Conservation (phyloP, 1,140 invertebrate genomes). For the Eupeodes corollae region DNA sequence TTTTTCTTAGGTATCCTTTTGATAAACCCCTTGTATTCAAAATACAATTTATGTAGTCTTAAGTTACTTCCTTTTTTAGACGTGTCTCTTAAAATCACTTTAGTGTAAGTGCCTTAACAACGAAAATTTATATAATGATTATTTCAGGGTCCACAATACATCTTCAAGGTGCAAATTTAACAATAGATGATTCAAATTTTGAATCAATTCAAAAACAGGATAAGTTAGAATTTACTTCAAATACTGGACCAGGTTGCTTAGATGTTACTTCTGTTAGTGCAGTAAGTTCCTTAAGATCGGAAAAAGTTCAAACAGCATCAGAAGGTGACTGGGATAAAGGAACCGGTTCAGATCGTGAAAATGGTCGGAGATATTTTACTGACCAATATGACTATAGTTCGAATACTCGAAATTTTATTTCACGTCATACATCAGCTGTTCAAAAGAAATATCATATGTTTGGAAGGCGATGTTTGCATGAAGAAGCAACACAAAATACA, state of each 20-base stretch:
- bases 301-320: conserved; percentile 72
- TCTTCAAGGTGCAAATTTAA: too few species aligned
- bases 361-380: conserved; percentile 52
- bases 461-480: conserved; percentile 73
- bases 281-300: conserved; percentile 82
- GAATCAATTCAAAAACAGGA: too few species aligned
- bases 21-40: too few species aligned
- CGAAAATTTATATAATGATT: too few species aligned
- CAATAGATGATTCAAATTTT: too few species aligned
- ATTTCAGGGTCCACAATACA: too few species aligned
- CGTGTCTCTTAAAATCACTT: too few species aligned
- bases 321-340: conserved; percentile 85
- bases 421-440: conserved; percentile 52
- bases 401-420: conserved; percentile 26
- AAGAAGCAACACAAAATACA: conserved; percentile 3
- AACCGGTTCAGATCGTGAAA: conserved; percentile 64
- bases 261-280: conserved; percentile 78
- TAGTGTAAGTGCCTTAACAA: too few species aligned
- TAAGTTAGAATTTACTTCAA: too few species aligned
- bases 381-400: conserved; percentile 66
- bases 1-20: too few species aligned
- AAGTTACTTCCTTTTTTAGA: too few species aligned
- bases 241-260: conserved; percentile 48
- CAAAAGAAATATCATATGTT: conserved; percentile 89
- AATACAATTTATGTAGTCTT: too few species aligned